Evolutionary conservation across 1,140 invertebrate genomes (phyloP).

Genomic region (Drosophila lowei): DNA sequence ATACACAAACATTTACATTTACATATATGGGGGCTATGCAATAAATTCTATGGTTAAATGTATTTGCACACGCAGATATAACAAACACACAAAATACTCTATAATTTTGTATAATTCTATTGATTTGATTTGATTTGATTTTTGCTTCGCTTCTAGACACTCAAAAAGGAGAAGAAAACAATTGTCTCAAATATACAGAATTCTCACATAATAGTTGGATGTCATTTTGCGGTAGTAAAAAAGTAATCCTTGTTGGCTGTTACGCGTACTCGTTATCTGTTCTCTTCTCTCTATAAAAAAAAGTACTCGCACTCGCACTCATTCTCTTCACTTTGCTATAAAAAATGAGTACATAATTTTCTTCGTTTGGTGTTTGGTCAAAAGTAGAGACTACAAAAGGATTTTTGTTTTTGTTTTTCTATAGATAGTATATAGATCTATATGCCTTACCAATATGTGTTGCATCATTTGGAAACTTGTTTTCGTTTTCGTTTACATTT

Average conservation of each 20-base stretch:
- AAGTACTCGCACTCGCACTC: no score
- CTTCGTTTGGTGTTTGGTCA: no score
- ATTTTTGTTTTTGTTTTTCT: conserved; percentile 5
- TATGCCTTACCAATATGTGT: no score
- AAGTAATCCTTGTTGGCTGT: neutral
- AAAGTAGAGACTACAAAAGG: no score
- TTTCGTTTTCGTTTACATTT: conserved; percentile 17
- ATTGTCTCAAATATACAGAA: conserved; percentile 2
- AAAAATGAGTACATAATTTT: no score
- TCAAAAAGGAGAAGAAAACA: conserved; percentile 19
- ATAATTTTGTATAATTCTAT: conserved; percentile 26
- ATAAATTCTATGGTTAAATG: no score
- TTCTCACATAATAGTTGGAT: no score
- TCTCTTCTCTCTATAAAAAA: no score
- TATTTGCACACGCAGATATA: no score
- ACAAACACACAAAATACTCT: no score
- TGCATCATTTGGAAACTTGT: conserved; percentile 27
- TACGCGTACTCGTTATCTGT: no score
- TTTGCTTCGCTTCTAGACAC: conserved; percentile 14
- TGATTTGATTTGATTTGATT: conserved; percentile 25
- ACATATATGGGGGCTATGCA: conserved; percentile 3
- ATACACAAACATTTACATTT: conserved; percentile 14
- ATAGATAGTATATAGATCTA: conserved; percentile 4
- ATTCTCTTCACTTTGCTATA: no score
- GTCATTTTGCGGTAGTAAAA: conserved; percentile 10